Evolutionary conservation across 1,140 invertebrate genomes (phyloP).

Genomic region (Eumaeus atala): DNA sequence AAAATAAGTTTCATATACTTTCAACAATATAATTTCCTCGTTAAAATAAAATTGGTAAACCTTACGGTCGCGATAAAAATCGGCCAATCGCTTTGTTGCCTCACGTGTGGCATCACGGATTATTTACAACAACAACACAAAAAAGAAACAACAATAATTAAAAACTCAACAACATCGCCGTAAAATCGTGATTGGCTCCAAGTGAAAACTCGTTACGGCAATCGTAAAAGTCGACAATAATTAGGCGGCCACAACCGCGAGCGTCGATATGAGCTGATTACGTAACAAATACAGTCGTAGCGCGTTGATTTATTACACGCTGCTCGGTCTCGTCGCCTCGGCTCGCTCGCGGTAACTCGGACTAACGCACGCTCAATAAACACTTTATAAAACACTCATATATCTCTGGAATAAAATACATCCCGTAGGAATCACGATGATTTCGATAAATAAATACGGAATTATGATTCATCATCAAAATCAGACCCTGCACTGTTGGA

Average conservation of each 20-base stretch:
- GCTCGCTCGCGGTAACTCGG: conserved; percentile 17
- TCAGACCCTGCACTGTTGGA: too few species aligned
- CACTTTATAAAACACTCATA: neutral
- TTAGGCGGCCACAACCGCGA: conserved; percentile 64
- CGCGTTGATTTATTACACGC: conserved; percentile 60
- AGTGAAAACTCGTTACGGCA: conserved; percentile 68
- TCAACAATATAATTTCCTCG: conserved; percentile 13
- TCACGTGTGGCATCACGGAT: conserved; percentile 26
- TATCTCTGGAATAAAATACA: too few species aligned
- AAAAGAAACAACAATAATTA: conserved; percentile 51
- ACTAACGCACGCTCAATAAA: conserved; percentile 16
- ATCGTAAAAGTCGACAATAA: conserved; percentile 72
- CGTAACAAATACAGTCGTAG: conserved; percentile 70
- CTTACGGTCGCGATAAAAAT: conserved; percentile 21
- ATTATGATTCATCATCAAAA: too few species aligned
- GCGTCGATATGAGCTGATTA: conserved; percentile 71
- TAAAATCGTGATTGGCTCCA: conserved; percentile 70
- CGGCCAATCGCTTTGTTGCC: conserved; percentile 18
- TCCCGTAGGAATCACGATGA: too few species aligned
- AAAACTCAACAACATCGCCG: conserved; percentile 49
- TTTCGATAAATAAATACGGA: too few species aligned
- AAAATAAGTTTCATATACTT: neutral
- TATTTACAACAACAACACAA: conserved; percentile 34
- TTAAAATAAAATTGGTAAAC: conserved; percentile 12
- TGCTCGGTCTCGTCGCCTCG: conserved; percentile 51